Evolutionary conservation across 2,797 vertebrate species (phyloP), one percentile per base, ranked within the genome.

Genomic region (Micrastur ruficollis): DNA sequence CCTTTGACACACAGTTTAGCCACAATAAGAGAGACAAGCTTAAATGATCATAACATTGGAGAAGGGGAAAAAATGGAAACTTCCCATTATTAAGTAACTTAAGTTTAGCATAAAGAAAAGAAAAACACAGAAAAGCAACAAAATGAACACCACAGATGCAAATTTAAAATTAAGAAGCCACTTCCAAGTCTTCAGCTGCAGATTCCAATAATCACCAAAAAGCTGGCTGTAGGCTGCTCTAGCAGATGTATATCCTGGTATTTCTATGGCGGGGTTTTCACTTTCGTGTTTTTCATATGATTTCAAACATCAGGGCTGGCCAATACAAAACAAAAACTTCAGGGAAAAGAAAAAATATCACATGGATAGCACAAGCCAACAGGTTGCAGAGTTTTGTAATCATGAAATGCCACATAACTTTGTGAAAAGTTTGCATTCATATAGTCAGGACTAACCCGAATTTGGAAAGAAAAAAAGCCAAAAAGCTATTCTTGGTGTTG

Each of bases 401-500:
- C 31, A 25, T 11, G 55, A 68, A 79, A 44, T 15, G 26, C 1
- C 25, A 34, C 9, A 16, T 27, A 4, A 7, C 3, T 4, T 6
- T 4, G 2, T 4, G 3, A 46, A 80, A 82, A 63, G 32, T 46
- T 85, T 23, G 7, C 1, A 0, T 81, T 40, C 36, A 18, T 6
- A 55, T 50, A 67, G 65, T 88, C 18, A 95, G 21, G 20, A 22
- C 10, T 46, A 46, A 40, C 25, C 46, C 2, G 27, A 78, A 85
- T 93, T 94, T 85, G 67, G 79, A 66, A 92, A 93, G 73, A 78
- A 93, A 93, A 89, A 82, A 83, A 36, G 25, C 38, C n/a, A 86
- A 53, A 74, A 94, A 93, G 53, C 7, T 55, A 22, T 80, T 96
- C 56, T 91, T 11, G 7, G 29, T 58, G n/a, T 72, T 89, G 92